Conservation (phyloP, 2,888 invertebrate species). For the Acrocera orbiculus region DNA sequence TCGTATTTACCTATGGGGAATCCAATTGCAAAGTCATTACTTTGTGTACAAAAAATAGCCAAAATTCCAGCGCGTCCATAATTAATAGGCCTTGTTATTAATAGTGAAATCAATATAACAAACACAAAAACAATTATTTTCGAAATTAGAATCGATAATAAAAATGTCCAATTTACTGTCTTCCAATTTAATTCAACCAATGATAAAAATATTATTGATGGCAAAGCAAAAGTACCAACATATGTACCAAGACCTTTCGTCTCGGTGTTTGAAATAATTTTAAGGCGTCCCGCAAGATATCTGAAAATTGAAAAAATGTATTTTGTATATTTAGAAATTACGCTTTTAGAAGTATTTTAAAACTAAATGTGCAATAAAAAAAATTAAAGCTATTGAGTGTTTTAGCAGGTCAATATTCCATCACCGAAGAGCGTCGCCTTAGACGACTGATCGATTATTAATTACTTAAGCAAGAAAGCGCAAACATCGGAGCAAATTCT, state of each 20-base stretch:
- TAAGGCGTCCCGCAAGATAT: slow-evolving; percentile 68
- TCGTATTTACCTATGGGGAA: slow-evolving; percentile 61
- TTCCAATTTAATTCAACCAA: slow-evolving; percentile 68
- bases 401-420: no score
- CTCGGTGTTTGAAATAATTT: slow-evolving; percentile 64
- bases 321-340: no score
- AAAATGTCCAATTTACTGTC: slow-evolving; percentile 78
- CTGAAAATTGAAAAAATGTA: slow-evolving; percentile 36
- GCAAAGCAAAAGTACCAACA: slow-evolving; percentile 84
- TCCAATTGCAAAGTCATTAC: slow-evolving; percentile 94
- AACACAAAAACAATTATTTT: slow-evolving; percentile 71
- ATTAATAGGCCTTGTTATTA: slow-evolving; percentile 65
- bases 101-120: slow-evolving; percentile 56
- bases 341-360: no score
- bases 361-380: no score
- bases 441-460: no score
- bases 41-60: slow-evolving; percentile 90
- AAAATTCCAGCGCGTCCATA: slow-evolving; percentile 75
- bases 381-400: no score
- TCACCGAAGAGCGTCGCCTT: no score
- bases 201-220: slow-evolving; percentile 79
- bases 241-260: slow-evolving; percentile 82
- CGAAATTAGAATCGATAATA: slow-evolving; percentile 67
- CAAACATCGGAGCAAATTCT: no score
- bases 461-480: no score